Evolutionary conservation across 2,113 vertebrate genomes (phyloP).

Genomic region (Junco hyemalis): DNA sequence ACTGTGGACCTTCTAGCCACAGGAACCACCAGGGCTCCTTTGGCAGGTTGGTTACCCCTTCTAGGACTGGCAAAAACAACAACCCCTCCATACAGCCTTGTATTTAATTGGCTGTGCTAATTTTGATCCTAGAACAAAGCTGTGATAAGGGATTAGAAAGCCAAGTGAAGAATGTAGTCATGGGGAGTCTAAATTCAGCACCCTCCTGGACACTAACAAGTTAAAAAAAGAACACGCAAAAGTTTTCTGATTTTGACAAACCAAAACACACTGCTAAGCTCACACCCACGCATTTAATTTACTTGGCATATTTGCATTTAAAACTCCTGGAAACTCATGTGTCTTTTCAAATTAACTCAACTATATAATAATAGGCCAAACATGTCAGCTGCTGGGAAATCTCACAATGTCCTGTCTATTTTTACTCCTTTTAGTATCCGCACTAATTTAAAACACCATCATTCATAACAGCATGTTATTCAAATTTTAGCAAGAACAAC

Average conservation of each 20-base stretch:
- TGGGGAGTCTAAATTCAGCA: not conserved
- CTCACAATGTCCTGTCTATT: not conserved
- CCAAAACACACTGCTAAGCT: not conserved
- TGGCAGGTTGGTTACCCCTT: not conserved
- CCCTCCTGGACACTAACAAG: not conserved
- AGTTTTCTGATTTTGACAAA: not conserved
- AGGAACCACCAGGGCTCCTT: not conserved
- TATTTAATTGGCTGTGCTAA: not conserved
- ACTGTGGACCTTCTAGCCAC: not conserved
- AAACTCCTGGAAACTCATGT: not conserved
- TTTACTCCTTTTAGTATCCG: conserved; percentile 13
- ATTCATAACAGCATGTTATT: not conserved
- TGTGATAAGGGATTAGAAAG: not conserved
- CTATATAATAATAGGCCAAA: not conserved
- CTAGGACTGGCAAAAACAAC: not conserved
- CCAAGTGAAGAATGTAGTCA: fast-evolving
- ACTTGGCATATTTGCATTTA: not conserved
- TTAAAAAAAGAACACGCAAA: not conserved
- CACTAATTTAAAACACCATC: not conserved
- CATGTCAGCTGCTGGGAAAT: not conserved
- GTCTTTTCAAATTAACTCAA: conserved; percentile 2
- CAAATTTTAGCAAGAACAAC: conserved; percentile 22
- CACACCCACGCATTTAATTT: not conserved
- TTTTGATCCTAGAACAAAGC: not conserved
- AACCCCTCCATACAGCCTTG: not conserved